phyloP scores from a whole-genome alignment of 2,888 invertebrate species.

The Ligdia adustata region DNA sequence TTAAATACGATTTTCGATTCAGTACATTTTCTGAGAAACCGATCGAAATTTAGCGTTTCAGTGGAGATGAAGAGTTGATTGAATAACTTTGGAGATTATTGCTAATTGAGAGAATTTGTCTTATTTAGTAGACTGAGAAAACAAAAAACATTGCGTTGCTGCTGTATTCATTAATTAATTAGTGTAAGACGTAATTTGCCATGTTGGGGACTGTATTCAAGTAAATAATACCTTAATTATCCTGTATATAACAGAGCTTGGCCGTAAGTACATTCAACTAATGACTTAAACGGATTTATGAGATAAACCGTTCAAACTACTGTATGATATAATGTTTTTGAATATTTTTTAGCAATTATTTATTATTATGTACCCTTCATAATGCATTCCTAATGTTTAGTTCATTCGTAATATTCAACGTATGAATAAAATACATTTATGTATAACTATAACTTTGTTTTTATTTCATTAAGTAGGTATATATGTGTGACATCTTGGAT shows the following conservation, averaged over 20 bases:
- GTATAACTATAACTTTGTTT: constrained; percentile 46
- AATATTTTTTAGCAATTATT: constrained; percentile 76
- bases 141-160: too few species aligned
- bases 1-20: too few species aligned
- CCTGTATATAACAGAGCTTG: constrained; percentile 64
- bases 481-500: too few species aligned
- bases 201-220: constrained; percentile 7
- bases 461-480: too few species aligned
- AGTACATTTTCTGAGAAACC: too few species aligned
- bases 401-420: constrained; percentile 75
- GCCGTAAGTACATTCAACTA: constrained; percentile 55
- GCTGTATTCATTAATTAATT: too few species aligned
- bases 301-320: constrained; percentile 66
- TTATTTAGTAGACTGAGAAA: too few species aligned
- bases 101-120: too few species aligned
- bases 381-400: constrained; percentile 77
- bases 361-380: constrained; percentile 64
- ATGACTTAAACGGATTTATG: constrained; percentile 62
- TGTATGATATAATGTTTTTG: constrained; percentile 62
- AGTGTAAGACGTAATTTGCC: not conserved
- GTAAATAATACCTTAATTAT: constrained; percentile 31
- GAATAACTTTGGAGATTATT: too few species aligned
- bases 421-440: constrained; percentile 70
- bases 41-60: too few species aligned
- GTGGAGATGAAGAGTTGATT: too few species aligned